A percentile compares a stretch with the other conserved stretches of the same genome.
These are phyloP conservation scores for Athalia rosae DNA, from an alignment of 2,888 invertebrate genomes.

Conservation along the genomic window DNA sequence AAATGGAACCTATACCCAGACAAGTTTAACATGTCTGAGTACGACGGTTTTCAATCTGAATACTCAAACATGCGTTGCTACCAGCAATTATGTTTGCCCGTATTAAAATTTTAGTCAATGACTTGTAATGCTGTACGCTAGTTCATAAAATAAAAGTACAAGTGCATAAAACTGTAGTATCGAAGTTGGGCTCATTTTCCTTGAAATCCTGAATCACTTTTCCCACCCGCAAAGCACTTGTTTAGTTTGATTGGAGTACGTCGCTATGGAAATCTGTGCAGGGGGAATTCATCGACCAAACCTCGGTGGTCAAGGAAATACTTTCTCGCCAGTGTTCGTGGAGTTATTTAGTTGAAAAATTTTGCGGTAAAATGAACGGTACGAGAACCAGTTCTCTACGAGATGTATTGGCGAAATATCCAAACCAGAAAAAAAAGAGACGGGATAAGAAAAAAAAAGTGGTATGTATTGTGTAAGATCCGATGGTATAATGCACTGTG, in stretches of 20 bases:
- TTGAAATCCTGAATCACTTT: neutral
- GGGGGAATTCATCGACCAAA: slow-evolving; percentile 31
- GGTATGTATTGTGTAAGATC: neutral
- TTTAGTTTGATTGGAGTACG: neutral
- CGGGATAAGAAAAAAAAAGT: slow-evolving; percentile 1
- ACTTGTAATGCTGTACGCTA: neutral
- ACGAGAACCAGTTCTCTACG: slow-evolving; percentile 17
- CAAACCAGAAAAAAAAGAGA: slow-evolving; percentile 8
- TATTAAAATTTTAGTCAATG: neutral
- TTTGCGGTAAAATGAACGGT: slow-evolving; percentile 9
- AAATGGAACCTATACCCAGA: slow-evolving; percentile 9
- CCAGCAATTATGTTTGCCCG: neutral
- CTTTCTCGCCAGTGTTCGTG: neutral
- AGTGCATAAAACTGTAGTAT: neutral
- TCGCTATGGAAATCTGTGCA: slow-evolving; percentile 21
- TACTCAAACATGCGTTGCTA: neutral
- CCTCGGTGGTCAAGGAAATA: neutral
- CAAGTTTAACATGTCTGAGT: neutral
- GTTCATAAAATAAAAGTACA: too few species aligned
- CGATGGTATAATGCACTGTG: too few species aligned
- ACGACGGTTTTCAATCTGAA: slow-evolving; percentile 21
- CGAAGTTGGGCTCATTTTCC: neutral
- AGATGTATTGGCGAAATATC: slow-evolving; percentile 2
- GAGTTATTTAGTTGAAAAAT: slow-evolving; percentile 3
- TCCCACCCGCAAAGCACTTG: neutral